Evolutionary conservation across 2,113 vertebrate genomes (phyloP), one percentile per base, ranked within the genome.

Genomic region (Halichoeres trimaculatus): DNA sequence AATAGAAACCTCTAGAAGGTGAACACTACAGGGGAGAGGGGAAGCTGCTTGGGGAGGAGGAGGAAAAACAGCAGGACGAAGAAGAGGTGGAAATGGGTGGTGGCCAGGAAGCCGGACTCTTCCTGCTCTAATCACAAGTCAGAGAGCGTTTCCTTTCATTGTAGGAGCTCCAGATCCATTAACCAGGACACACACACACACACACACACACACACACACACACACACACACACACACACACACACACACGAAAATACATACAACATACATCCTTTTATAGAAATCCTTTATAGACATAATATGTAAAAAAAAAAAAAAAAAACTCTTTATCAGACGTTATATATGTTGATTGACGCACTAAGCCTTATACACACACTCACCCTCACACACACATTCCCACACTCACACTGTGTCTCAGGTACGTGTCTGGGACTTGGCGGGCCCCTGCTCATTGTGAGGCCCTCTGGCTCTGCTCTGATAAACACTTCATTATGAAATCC

Each of bases 121-220:
- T 95, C 93, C 93, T 94, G 92, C 68, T 83, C 89, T 93, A 93
- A 94, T 94, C 93, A 94, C 85, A 90, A 89, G 83, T 89, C 88
- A 66, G 88, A 90, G 89, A 92, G 89, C 63, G 81, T 91, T 95
- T 95, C 94, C 94, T 94, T 67, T 90, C 91, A 95, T 95, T 95
- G 93, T 94, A 76, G 84, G 40, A 80, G 85, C 85, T 90, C 85
- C 69, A 85, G 87, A 81, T 70, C 77, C 90, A 90, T 88, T 90
- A 90, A 88, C 81, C 76, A 48, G 76, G 67, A 78, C 66, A 63
- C 65, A 45, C 60, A 50, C 76, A 45, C 63, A 70, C 78, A 70
- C 62, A 50, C 11, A 24, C 34, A 47, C 53, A 77, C 76, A 60
- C 66, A 23, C 41, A 11, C 35, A 52, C 40, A 36, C 30, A 48